Evolutionary conservation across 2,797 vertebrate species (phyloP).

Genomic region (Fringilla coelebs): DNA sequence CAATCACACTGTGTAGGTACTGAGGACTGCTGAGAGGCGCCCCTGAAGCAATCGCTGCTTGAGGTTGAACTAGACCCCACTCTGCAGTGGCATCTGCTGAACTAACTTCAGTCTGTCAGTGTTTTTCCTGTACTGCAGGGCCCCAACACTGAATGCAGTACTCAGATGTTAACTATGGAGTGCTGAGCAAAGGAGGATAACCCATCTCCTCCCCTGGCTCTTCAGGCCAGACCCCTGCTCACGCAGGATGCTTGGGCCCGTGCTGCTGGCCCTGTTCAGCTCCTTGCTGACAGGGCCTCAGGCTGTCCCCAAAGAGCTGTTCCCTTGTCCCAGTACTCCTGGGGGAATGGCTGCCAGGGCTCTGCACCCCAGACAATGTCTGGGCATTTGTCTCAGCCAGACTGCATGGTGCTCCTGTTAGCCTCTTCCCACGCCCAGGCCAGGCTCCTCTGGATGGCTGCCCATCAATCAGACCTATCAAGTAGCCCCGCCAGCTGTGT

Average conservation of each 20-base stretch:
- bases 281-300: rapidly evolving
- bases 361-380: neutral
- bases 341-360: neutral
- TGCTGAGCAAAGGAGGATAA: neutral
- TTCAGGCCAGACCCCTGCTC: neutral
- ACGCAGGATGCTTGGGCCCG: neutral
- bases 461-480: neutral
- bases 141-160: neutral
- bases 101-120: neutral
- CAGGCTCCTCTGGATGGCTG: neutral
- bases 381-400: neutral
- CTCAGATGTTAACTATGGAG: neutral
- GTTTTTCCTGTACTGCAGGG: neutral
- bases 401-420: neutral
- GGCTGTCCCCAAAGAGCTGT: neutral
- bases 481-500: neutral
- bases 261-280: neutral
- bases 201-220: neutral
- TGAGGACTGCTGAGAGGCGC: neutral
- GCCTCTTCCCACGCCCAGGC: rapidly evolving
- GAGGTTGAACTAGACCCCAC: neutral
- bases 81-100: neutral
- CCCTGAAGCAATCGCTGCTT: rapidly evolving
- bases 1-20: rapidly evolving
- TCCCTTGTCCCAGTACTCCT: neutral